Evolutionary conservation across 2,113 vertebrate genomes (phyloP).

Genomic region (Orthochromis malagaraziensis): DNA sequence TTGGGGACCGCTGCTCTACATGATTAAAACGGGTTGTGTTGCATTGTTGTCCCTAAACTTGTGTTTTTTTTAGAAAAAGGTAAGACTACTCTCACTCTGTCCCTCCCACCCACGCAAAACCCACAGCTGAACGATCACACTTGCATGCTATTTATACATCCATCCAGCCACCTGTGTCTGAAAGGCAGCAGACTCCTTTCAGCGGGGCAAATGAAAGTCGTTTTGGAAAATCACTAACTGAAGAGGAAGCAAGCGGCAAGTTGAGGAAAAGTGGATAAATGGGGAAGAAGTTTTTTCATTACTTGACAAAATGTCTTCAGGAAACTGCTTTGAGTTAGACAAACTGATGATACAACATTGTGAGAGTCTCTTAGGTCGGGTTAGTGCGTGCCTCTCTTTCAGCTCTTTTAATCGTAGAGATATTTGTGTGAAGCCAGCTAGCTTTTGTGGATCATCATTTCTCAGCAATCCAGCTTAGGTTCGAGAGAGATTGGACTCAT

Average conservation of each 20-base stretch:
- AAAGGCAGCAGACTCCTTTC: conserved; percentile 41
- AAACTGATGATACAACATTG: neutral
- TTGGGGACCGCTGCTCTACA: too few relatives aligned
- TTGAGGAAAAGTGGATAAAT: conserved; percentile 13
- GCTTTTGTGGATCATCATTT: conserved; percentile 30
- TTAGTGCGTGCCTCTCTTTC: neutral
- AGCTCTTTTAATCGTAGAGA: neutral
- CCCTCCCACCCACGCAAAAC: neutral
- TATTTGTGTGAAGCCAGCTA: neutral
- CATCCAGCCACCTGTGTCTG: conserved; percentile 51
- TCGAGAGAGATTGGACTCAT: conserved; percentile 14
- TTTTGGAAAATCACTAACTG: conserved; percentile 1
- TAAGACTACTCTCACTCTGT: neutral
- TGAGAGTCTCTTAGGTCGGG: neutral
- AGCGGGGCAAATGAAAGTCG: neutral
- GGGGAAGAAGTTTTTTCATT: neutral
- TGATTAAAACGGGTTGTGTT: neutral
- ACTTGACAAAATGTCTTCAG: conserved; percentile 6
- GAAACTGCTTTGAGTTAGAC: conserved; percentile 17
- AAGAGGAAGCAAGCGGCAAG: conserved; percentile 19
- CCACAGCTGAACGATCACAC: conserved; percentile 35
- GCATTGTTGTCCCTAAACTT: neutral
- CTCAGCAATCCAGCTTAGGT: conserved; percentile 7
- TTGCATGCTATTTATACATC: conserved; percentile 22
- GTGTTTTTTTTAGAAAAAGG: neutral